A percentile compares a stretch with the other conserved stretches of the same genome.
phyloP scores from a whole-genome alignment of 2,113 vertebrate genomes.

The Gymnocephalus cernua region DNA sequence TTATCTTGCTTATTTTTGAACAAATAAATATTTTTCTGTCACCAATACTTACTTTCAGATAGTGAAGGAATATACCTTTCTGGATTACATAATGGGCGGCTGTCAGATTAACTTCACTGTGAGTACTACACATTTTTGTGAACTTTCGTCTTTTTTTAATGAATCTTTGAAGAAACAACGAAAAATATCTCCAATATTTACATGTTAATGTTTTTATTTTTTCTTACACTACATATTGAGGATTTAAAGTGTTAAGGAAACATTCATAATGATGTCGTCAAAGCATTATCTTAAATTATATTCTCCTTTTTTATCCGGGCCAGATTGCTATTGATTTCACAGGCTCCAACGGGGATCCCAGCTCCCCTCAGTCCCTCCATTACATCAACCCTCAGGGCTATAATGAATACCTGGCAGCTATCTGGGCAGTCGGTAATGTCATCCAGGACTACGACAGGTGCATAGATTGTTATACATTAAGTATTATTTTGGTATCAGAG shows the following conservation, averaged over 20 bases:
- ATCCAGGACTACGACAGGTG: conserved; percentile 97
- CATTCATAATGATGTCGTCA: not conserved
- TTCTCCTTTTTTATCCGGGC: not conserved
- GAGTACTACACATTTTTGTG: conserved; percentile 73
- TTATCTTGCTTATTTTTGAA: not conserved
- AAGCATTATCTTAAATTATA: not conserved
- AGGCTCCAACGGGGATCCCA: conserved; percentile 94
- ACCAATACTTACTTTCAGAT: conserved; percentile 79
- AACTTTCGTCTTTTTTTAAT: not conserved
- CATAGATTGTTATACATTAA: conserved; percentile 11
- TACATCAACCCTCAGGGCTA: conserved; percentile 92
- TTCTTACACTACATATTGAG: not conserved
- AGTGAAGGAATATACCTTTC: conserved; percentile 91
- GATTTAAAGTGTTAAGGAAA: not conserved
- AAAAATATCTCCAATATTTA: not conserved
- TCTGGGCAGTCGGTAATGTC: conserved; percentile 95
- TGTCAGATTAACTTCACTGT: conserved; percentile 98
- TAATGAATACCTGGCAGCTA: conserved; percentile 95
- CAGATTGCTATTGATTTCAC: conserved; percentile 98
- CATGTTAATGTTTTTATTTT: not conserved
- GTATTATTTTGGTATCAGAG: not conserved
- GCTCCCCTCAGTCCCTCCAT: conserved; percentile 90
- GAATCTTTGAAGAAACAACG: not conserved
- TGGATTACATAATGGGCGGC: conserved; percentile 98
- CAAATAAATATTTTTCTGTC: not conserved